phyloP scores from a whole-genome alignment of 1,140 invertebrate genomes.

The Gyrodactylus salaris region DNA sequence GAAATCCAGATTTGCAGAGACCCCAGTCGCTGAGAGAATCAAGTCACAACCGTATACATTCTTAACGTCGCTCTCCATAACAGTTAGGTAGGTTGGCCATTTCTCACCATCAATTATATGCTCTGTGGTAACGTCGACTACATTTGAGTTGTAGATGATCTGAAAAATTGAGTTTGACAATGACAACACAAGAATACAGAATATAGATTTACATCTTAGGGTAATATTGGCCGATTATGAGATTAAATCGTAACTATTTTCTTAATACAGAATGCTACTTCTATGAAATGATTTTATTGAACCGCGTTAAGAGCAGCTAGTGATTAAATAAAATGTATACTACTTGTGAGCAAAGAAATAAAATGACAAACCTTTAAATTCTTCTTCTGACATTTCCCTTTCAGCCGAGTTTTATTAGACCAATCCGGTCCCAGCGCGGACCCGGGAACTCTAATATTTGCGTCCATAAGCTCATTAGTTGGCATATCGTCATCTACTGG shows the following conservation, averaged over 20 bases:
- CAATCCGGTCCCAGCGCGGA: conserved; percentile 76
- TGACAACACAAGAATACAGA: too few relatives aligned
- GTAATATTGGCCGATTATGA: too few relatives aligned
- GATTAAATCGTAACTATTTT: too few relatives aligned
- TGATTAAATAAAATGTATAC: too few relatives aligned
- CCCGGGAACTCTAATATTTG: conserved; percentile 22
- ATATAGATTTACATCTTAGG: too few relatives aligned
- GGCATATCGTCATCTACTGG: conserved; percentile 21
- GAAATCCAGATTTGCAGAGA: conserved; percentile 28
- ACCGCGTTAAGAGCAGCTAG: too few relatives aligned
- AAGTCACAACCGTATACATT: conserved; percentile 71
- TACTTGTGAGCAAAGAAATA: conserved; percentile 11
- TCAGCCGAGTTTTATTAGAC: conserved; percentile 35
- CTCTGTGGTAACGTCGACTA: neutral
- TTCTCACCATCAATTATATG: too few relatives aligned
- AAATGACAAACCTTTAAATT: neutral
- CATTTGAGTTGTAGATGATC: neutral
- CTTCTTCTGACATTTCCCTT: conserved; percentile 17
- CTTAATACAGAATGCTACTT: too few relatives aligned
- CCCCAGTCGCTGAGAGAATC: conserved; percentile 71
- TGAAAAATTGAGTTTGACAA: neutral
- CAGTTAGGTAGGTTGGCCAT: too few relatives aligned
- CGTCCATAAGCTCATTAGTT: conserved; percentile 8
- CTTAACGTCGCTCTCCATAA: too few relatives aligned
- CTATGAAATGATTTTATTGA: too few relatives aligned